Percentiles rank a stretch among this genome's conserved stretches.
These are phyloP conservation scores for Papilio glaucus DNA, from an alignment of 1,140 invertebrate genomes.

Conservation along the genomic window DNA sequence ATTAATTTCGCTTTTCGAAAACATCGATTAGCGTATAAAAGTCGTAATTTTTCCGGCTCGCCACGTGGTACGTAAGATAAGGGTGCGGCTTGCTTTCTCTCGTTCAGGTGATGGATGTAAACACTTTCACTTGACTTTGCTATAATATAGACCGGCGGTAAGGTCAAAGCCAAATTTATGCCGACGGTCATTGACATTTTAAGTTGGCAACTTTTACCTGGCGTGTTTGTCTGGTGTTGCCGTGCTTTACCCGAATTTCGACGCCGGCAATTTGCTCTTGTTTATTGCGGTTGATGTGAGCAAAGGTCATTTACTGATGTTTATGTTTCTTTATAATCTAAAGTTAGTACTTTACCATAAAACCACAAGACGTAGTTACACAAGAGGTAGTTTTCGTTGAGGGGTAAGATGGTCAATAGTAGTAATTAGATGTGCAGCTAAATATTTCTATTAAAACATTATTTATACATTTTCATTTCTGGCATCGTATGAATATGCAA, in stretches of 20 bases:
- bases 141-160: conserved; percentile 58
- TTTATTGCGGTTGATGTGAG: conserved; percentile 1
- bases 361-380: neutral
- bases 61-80: conserved; percentile 43
- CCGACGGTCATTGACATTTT: conserved; percentile 60
- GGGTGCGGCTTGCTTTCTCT: conserved; percentile 61
- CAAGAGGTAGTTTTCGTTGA: neutral
- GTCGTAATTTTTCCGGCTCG: conserved; percentile 7
- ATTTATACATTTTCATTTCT: too few species aligned
- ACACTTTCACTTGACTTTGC: conserved; percentile 61
- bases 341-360: neutral
- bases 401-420: too few species aligned
- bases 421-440: too few species aligned
- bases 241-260: conserved; percentile 1
- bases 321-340: neutral
- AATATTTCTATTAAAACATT: too few species aligned
- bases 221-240: conserved; percentile 30
- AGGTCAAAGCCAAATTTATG: conserved; percentile 67
- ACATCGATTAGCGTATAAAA: conserved; percentile 14
- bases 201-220: conserved; percentile 67
- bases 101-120: conserved; percentile 52
- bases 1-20: conserved; percentile 17
- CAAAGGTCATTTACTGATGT: conserved; percentile 15
- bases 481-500: too few species aligned
- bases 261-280: conserved; percentile 9